Base-by-base conservation (phyloP, 1,140 invertebrate species). In the Paracyclopina nana region DNA sequence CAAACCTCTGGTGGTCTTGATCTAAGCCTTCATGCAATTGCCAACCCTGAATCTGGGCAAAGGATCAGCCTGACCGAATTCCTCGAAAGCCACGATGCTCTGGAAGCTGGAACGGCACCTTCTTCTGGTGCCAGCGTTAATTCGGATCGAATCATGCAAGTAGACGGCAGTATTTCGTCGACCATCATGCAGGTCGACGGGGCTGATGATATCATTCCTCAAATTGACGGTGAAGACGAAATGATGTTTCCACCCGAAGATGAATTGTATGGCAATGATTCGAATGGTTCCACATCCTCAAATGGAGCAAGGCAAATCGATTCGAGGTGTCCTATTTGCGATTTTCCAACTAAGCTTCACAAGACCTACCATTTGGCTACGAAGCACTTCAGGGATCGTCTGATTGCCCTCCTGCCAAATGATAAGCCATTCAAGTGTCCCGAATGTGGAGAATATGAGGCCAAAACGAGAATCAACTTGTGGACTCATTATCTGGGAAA, bases 381-480 rank as follows among this genome's bases (percentile, higher is more conserved):
- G 9, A 43, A 26, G n/a, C 50, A 52, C 34, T 52, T 52, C 22
- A 14, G 27, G 9, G 14, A 44, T 18, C 18, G 41, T 5, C 26
- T 52, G 5, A 26, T 12, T 2, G 18, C 2, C 5, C 22, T 20
- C n/a, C 34, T 52, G 6, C 40, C 50, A 1, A 25, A 24, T 18
- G 24, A 12, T 5, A 6, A 18, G 12, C 50, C 50, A 22, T 52
- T 52, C 40, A 11, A 11, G 14, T 52, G 50, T 25, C 38, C 38
- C 30, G 6, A 26, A 22, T 52, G 50, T 25, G 27, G 40, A 4
- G n/a, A n/a, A n/a, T 44, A 52, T 20, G 50, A 42, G 16, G 31
- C 25, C 34, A 52, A 52, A 27, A 14, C 14, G 12, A 52, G 24
- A 38, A 25, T 52, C 12, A 52, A 52, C 25, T 11, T 52, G 14